Evolutionary conservation across 2,113 vertebrate species (phyloP).

Genomic region (Aptenodytes forsteri): DNA sequence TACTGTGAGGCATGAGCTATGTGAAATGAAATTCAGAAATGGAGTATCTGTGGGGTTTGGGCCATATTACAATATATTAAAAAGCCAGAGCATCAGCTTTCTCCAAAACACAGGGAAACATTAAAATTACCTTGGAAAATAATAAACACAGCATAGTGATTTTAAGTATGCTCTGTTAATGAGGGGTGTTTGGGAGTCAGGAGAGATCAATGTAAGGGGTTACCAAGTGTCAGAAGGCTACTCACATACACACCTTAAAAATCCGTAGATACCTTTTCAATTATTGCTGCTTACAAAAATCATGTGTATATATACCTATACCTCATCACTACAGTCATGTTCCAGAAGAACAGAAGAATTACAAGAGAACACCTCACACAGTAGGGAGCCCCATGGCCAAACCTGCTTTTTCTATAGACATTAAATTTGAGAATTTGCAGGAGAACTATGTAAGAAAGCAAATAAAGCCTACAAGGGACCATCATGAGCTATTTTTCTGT

Average conservation of each 20-base stretch:
- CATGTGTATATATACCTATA: neutral
- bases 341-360: neutral
- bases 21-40: conserved; percentile 22
- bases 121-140: neutral
- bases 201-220: neutral
- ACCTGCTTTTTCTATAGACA: neutral
- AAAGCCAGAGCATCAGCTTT: neutral
- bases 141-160: neutral
- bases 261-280: neutral
- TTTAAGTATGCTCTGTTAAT: neutral
- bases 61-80: neutral
- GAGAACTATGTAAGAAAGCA: neutral
- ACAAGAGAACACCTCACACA: neutral
- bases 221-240: neutral
- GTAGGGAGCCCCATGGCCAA: neutral
- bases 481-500: conserved; percentile 1
- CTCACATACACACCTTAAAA: neutral
- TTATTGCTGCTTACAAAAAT: neutral
- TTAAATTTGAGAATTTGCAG: neutral
- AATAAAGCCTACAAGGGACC: conserved; percentile 20
- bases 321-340: neutral
- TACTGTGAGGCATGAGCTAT: neutral
- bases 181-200: neutral
- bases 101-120: neutral
- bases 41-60: neutral